These are phyloP conservation scores for Dolichoris vasculosae DNA, from an alignment of 1,140 invertebrate species.

Conservation along the genomic window DNA sequence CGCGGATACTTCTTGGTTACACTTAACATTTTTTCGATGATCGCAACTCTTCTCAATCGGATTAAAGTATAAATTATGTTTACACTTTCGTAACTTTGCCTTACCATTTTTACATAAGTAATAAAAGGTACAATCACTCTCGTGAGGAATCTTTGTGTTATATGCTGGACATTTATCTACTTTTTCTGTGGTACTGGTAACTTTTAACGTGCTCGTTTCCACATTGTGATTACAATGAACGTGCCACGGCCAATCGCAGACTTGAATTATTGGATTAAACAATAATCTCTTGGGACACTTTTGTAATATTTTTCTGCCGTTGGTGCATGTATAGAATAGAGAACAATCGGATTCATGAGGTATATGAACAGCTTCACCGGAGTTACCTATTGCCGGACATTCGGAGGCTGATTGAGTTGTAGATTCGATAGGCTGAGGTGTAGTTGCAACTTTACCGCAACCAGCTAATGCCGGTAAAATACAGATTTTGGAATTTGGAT, in stretches of 20 bases:
- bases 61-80: not conserved
- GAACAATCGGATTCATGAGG: conserved; percentile 34
- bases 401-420: not conserved
- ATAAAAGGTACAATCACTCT: not conserved
- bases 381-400: not conserved
- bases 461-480: conserved; percentile 8
- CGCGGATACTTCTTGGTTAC: not conserved
- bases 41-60: not conserved
- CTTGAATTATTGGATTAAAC: conserved; percentile 17
- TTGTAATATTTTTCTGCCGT: not conserved
- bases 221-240: conserved; percentile 24
- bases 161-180: not conserved
- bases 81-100: not conserved
- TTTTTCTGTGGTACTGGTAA: not conserved
- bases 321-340: conserved; percentile 18
- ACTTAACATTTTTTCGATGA: not conserved
- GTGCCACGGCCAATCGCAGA: conserved; percentile 41
- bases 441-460: not conserved
- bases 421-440: not conserved
- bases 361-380: conserved; percentile 5
- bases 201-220: not conserved
- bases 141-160: not conserved
- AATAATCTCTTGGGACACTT: conserved; percentile 25
- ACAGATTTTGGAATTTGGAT: not conserved
- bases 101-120: not conserved